These are phyloP conservation scores for Hemichromis elongatus DNA, from an alignment of 2,113 vertebrate species.

Conservation along the genomic window DNA sequence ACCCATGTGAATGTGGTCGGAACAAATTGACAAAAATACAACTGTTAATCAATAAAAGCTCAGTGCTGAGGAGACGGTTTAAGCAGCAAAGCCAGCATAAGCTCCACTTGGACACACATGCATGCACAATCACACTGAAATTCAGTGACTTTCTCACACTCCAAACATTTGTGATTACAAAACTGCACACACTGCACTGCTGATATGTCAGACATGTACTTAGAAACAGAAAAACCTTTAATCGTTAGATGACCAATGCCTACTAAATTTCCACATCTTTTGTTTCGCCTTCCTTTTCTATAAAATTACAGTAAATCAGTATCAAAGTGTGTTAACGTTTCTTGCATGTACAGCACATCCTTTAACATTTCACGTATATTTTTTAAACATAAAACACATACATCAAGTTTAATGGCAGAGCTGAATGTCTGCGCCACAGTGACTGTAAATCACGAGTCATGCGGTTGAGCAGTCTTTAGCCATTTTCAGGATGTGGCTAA, in stretches of 20 bases:
- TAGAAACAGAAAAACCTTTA: not conserved
- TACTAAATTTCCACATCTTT: not conserved
- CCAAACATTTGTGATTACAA: not conserved
- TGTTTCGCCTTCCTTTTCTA: not conserved
- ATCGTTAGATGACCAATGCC: not conserved
- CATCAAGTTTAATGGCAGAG: not conserved
- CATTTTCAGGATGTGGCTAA: slow-evolving; percentile 32
- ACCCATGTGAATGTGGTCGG: not conserved
- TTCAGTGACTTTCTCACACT: not conserved
- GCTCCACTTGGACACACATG: not conserved
- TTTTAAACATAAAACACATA: not conserved
- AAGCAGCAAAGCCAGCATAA: not conserved
- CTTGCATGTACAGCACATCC: not conserved
- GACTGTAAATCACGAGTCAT: not conserved
- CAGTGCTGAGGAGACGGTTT: not conserved
- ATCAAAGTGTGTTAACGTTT: not conserved
- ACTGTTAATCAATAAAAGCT: not conserved
- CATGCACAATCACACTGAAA: not conserved
- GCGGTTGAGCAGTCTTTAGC: not conserved
- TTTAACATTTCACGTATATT: not conserved
- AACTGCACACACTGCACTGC: not conserved
- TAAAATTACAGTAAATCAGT: not conserved
- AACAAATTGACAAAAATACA: not conserved
- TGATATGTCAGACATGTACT: not conserved
- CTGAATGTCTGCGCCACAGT: not conserved